Base-by-base conservation (phyloP, 2,797 vertebrate species). In the Cryptoprocta ferox region DNA sequence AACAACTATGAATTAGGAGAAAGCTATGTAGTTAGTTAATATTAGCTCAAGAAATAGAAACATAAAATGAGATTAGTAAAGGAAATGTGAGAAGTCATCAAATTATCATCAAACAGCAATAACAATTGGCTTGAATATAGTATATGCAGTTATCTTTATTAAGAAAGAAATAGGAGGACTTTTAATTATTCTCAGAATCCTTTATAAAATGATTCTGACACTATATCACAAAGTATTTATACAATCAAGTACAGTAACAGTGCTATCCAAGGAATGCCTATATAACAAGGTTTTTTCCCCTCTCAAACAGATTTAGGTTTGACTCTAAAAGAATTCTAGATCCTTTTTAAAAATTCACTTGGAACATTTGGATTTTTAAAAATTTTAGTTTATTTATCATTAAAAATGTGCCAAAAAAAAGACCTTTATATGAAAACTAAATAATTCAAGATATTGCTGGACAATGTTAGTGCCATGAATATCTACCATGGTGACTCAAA, bases 281-380 rank as follows among this genome's bases (percentile, higher is more conserved):
- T 42, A 37, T 50, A 35, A 91, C 18, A 45, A 45, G 19, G 18
- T 21, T 63, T 85, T 32, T 61, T 32, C 10, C 24, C 39, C 66
- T 90, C n/a, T 84, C 61, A 86, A 66, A 83, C 6, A 71, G 45
- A 84, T 48, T 93, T 68, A 92, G n/a, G 35, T 83, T 89, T 90
- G 56, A 93, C 87, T 89, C 4, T 65, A 35, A 84, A 93, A 95
- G 48, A 73, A 94, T 87, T 96, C n/a, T 56, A 87, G 39, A 89
- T 75, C 12, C 15, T 87, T 95, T 87, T 65, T 50, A 84, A 92
- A 90, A 82, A 82, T 92, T 88, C 18, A 96, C 86, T 18, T 91
- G 68, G 94, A 87, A 97, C 39, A 94, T 12, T 6, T 86, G 24
- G 18, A 66, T 92, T 53, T 85, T 92, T 73, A 35, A 30, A 96